A percentile compares a stretch with the other conserved stretches of the same genome.
Evolutionary conservation across 1,140 invertebrate genomes (phyloP).

Genomic region (Brachionus plicatilis): DNA sequence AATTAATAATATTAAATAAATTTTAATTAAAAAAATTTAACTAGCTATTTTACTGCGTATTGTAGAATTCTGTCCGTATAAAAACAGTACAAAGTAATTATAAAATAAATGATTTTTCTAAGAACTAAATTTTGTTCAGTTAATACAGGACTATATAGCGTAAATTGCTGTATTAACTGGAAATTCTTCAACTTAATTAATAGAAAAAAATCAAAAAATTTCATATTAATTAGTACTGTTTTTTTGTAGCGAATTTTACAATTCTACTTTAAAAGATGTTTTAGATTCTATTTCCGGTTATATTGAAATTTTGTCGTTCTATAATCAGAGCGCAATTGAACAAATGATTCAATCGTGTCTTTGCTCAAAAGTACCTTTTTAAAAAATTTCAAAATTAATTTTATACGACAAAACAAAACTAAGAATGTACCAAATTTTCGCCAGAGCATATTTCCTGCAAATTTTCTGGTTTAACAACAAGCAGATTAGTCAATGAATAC

Average conservation of each 20-base stretch:
- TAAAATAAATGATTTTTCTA: too few species aligned
- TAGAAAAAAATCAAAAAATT: not conserved
- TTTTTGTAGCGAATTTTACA: too few species aligned
- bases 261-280: too few species aligned
- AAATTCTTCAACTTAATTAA: too few species aligned
- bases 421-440: conserved; percentile 71
- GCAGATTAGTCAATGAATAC: conserved; percentile 86
- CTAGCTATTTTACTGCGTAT: too few species aligned
- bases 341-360: conserved; percentile 78
- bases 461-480: conserved; percentile 92
- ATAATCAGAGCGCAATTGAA: conserved; percentile 84
- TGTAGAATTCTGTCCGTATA: too few species aligned
- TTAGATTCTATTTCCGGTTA: not conserved
- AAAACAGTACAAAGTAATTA: too few species aligned
- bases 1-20: not conserved
- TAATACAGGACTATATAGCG: too few species aligned
- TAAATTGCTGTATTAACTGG: too few species aligned
- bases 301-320: not conserved
- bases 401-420: not conserved
- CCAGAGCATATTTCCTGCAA: conserved; percentile 86
- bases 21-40: not conserved
- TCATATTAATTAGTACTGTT: not conserved
- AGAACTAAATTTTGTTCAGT: too few species aligned
- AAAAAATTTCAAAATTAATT: conserved; percentile 39
- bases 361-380: conserved; percentile 76